phyloP scores from a whole-genome alignment of 64 coral and sea anemone genomes.

The Montipora foliosa region DNA sequence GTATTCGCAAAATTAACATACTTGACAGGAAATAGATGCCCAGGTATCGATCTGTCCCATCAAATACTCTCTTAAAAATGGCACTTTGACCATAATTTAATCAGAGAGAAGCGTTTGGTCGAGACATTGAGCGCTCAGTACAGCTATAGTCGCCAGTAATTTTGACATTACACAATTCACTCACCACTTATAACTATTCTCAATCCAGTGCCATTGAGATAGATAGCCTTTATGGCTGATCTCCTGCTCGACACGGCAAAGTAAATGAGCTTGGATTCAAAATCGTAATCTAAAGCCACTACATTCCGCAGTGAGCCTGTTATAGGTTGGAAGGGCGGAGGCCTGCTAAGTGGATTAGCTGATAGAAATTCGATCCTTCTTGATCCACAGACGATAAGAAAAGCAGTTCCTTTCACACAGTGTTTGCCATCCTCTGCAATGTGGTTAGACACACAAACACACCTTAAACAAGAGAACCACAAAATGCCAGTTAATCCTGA shows the following conservation, averaged over 20 bases:
- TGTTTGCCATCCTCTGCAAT: constrained; percentile 59
- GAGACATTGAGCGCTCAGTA: too few relatives aligned
- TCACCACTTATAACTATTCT: constrained; percentile 58
- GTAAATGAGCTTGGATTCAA: constrained; percentile 69
- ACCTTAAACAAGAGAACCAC: constrained; percentile 58
- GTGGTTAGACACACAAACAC: constrained; percentile 76
- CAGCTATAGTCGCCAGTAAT: too few relatives aligned
- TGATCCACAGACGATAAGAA: constrained; percentile 55
- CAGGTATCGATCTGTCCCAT: too few relatives aligned
- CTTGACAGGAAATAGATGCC: too few relatives aligned
- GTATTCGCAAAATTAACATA: too few relatives aligned
- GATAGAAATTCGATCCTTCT: constrained; percentile 47
- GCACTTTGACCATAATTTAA: too few relatives aligned
- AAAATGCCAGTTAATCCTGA: background rate
- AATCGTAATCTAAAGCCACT: constrained; percentile 70
- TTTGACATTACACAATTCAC: background rate
- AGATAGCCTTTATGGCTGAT: constrained; percentile 48
- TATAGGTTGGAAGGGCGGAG: constrained; percentile 1
- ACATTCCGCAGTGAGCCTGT: background rate
- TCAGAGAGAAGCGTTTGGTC: too few relatives aligned
- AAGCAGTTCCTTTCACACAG: constrained; percentile 60
- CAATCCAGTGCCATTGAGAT: constrained; percentile 79
- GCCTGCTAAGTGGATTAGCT: constrained; percentile 5
- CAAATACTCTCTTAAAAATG: too few relatives aligned
- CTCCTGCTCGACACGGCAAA: constrained; percentile 20